Evolutionary conservation across 2,113 vertebrate genomes (phyloP).

Genomic region (Misgurnus mizolepis): DNA sequence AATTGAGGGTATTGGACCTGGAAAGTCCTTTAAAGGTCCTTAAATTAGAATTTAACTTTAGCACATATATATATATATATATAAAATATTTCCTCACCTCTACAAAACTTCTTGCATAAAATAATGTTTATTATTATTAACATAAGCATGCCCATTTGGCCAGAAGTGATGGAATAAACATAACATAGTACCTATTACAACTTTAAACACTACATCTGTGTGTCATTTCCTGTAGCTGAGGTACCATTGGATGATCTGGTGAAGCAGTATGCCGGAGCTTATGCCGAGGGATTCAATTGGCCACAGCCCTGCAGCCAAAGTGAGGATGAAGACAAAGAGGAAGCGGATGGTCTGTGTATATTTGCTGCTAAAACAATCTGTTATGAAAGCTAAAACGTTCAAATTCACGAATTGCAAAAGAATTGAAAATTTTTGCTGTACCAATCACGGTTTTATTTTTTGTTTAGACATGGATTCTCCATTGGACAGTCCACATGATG

Average conservation of each 20-base stretch:
- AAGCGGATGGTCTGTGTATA: slow-evolving; percentile 72
- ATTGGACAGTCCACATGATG: slow-evolving; percentile 74
- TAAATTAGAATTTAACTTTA: too few relatives aligned
- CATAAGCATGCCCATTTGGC: too few relatives aligned
- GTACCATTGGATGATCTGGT: slow-evolving; percentile 85
- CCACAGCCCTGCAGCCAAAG: slow-evolving; percentile 78
- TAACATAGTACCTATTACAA: too few relatives aligned
- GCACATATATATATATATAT: too few relatives aligned
- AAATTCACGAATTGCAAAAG: not conserved
- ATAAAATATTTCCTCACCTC: too few relatives aligned
- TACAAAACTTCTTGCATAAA: too few relatives aligned
- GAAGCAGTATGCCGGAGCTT: slow-evolving; percentile 92
- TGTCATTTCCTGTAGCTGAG: slow-evolving; percentile 77
- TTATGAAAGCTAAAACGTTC: too few relatives aligned
- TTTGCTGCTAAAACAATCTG: not conserved
- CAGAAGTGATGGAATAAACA: too few relatives aligned
- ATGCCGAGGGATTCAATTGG: slow-evolving; percentile 87
- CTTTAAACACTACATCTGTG: slow-evolving; percentile 18
- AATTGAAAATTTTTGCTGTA: not conserved
- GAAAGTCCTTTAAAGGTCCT: too few relatives aligned
- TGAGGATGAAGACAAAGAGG: slow-evolving; percentile 84
- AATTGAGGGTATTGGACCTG: too few relatives aligned
- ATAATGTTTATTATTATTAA: too few relatives aligned
- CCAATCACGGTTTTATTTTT: not conserved
- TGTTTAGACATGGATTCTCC: slow-evolving; percentile 72